Evolutionary conservation across 2,888 invertebrate species (phyloP).

Genomic region (Drosophila histrio): DNA sequence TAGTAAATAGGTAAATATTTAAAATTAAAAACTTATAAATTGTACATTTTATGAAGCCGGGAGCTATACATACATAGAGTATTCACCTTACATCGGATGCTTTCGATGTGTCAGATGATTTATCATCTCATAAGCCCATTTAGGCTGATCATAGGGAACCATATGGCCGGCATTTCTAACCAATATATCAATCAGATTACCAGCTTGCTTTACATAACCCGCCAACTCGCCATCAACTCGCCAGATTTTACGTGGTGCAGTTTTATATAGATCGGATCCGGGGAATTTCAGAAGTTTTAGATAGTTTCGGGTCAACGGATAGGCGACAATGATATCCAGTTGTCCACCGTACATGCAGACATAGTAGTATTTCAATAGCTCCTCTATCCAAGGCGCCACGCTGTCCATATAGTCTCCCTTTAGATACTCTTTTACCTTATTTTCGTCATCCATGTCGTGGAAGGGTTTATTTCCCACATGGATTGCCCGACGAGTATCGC

Average conservation of each 20-base stretch:
- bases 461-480: conserved; percentile 93
- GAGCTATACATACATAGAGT: neutral
- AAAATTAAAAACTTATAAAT: no score
- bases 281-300: conserved; percentile 89
- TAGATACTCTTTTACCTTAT: conserved; percentile 89
- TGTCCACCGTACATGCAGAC: conserved; percentile 95
- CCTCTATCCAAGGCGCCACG: conserved; percentile 89
- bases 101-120: conserved; percentile 69
- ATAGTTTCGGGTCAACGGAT: conserved; percentile 92
- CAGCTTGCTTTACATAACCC: conserved; percentile 90
- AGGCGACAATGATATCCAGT: conserved; percentile 94
- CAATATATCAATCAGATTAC: conserved; percentile 89
- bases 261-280: conserved; percentile 87
- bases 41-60: neutral
- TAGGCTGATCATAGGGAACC: conserved; percentile 91
- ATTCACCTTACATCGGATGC: neutral
- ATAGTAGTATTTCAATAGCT: conserved; percentile 86
- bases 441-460: conserved; percentile 84
- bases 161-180: conserved; percentile 93
- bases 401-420: conserved; percentile 92
- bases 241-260: conserved; percentile 89
- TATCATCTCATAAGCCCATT: conserved; percentile 90
- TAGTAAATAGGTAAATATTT: no score
- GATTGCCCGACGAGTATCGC: conserved; percentile 88
- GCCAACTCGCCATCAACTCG: conserved; percentile 88